Evolutionary conservation across 35 echinoderm and acorn worm species (phyloP), one percentile per base, ranked within the genome.

Genomic region (Apostichopus japonicus): DNA sequence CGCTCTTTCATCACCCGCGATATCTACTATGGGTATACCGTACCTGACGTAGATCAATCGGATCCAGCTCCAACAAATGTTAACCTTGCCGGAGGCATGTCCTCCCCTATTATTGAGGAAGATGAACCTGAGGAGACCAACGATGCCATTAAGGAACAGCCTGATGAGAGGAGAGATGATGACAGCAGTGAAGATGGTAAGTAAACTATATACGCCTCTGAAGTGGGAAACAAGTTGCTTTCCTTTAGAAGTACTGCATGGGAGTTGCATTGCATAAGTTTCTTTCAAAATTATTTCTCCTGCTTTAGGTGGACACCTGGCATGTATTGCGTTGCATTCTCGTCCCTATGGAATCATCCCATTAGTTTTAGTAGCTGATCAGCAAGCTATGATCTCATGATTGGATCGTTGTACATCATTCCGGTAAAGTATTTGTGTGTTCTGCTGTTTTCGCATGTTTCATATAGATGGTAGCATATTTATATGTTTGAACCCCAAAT

Each of bases 151-250:
- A 0, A 27, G 9, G 55, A 87, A 6, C 33, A 44, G 2, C 33
- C 33, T 44, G 33, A 44, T 44, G n/a, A 13, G 51, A 87, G 63
- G 19, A 56, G 55, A 56, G 88, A 90, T 24, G 73, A 23, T 13
- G 67, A 90, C 14, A 77, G 67, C 67, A 90, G 88, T 78, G 88
- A 33, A 16, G 88, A 90, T 77, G 88, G 88, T 90, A 78, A 90
- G 33, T 44, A 44, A 44, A 44, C 33, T 44, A 44, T 44, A 44
- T 44, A 44, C 4, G 33, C 33, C 33, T 44, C 33, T 44, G 33
- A 44, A 44, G 33, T 44, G 33, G 33, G 33, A 44, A 44, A 44
- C 33, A 44, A 67, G 63, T 67, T 11, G 4, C 63, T 15, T 19
- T 19, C 63, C 63, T 15, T 15, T 19, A 67, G 4, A 15, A 15